phyloP scores from a whole-genome alignment of 2,888 invertebrate genomes.

The Aphodius sticticus region DNA sequence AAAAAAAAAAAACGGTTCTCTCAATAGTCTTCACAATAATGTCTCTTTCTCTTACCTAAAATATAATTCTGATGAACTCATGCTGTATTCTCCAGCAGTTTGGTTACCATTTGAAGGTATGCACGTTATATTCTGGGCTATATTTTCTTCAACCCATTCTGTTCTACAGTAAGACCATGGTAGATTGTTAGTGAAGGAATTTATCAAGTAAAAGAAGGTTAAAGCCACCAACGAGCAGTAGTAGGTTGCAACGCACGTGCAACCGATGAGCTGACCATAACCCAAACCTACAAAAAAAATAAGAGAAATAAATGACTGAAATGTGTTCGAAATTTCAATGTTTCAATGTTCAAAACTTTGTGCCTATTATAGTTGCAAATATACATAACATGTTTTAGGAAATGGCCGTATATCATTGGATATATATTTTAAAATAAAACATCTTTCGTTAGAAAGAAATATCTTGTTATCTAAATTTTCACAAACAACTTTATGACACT shows the following conservation, averaged over 20 bases:
- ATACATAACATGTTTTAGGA: too few relatives aligned
- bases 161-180: conserved; percentile 76
- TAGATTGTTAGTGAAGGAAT: conserved; percentile 72
- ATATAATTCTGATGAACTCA: conserved; percentile 31
- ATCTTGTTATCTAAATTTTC: too few relatives aligned
- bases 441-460: too few relatives aligned
- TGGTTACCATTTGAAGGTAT: conserved; percentile 30
- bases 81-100: conserved; percentile 8
- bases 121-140: conserved; percentile 35
- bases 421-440: too few relatives aligned
- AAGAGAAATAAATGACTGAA: too few relatives aligned
- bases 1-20: not conserved
- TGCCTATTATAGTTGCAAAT: too few relatives aligned
- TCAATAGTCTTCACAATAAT: conserved; percentile 11
- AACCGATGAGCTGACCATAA: conserved; percentile 70
- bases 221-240: conserved; percentile 79
- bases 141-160: conserved; percentile 61
- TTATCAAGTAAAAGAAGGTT: conserved; percentile 74
- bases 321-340: too few relatives aligned
- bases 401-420: too few relatives aligned
- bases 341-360: too few relatives aligned
- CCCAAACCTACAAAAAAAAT: conserved; percentile 66
- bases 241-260: conserved; percentile 75
- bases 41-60: conserved; percentile 23
- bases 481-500: too few relatives aligned